Percentiles rank a stretch among this genome's conserved stretches.
Conservation (phyloP, 2,888 invertebrate genomes). For the Zhengitettix transpicula region DNA sequence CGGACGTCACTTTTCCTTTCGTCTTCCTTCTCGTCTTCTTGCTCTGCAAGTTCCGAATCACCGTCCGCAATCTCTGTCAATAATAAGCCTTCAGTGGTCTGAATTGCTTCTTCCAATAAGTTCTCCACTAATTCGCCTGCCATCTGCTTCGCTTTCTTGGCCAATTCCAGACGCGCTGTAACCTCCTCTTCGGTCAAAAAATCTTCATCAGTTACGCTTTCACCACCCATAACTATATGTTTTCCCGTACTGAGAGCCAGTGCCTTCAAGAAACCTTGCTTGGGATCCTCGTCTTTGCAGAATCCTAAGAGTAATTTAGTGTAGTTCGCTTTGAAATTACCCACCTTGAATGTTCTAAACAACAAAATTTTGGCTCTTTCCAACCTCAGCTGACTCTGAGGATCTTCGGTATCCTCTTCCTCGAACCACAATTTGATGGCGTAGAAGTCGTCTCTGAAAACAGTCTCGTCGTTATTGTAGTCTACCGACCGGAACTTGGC, state of each 20-base stretch:
- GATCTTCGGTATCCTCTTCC: conserved; percentile 13
- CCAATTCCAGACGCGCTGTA: not conserved
- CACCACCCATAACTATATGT: not conserved
- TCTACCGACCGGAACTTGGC: conserved; percentile 33
- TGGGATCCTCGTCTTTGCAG: conserved; percentile 37
- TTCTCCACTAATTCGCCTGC: not conserved
- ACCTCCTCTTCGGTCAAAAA: not conserved
- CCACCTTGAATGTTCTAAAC: conserved; percentile 34
- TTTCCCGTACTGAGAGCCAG: conserved; percentile 37
- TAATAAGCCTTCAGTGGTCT: not conserved
- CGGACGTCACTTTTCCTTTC: not conserved
- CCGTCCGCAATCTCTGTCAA: not conserved
- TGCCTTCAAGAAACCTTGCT: conserved; percentile 38
- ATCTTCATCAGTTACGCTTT: not conserved
- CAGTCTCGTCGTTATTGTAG: conserved; percentile 21
- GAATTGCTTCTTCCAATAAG: not conserved
- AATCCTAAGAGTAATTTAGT: conserved; percentile 43
- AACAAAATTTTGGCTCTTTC: conserved; percentile 35
- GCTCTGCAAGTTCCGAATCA: not conserved
- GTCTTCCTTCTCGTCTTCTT: not conserved
- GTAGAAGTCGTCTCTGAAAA: conserved; percentile 23
- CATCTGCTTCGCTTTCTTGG: not conserved
- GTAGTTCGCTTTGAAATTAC: conserved; percentile 36
- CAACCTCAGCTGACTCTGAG: not conserved
- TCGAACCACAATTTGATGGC: conserved; percentile 28